Percentiles rank a stretch among this genome's conserved stretches.
Evolutionary conservation across 2,888 invertebrate species (phyloP).

Genomic region (Andrena fulva): DNA sequence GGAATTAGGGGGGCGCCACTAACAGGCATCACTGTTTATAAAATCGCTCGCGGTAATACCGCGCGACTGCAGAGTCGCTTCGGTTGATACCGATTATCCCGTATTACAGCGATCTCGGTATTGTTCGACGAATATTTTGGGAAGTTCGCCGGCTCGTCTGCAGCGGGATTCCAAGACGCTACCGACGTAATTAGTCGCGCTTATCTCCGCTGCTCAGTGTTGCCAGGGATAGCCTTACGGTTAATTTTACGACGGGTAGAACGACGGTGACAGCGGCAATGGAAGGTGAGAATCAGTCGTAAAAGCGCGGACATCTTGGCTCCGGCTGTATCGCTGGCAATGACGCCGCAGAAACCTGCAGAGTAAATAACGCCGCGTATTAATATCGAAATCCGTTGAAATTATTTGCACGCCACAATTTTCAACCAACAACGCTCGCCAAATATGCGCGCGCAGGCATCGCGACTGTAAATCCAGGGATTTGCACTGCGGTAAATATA

Average conservation of each 20-base stretch:
- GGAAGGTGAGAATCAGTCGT: not conserved
- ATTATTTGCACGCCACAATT: not conserved
- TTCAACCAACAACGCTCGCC: not conserved
- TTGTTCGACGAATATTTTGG: not conserved
- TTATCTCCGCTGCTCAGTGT: constrained; percentile 10
- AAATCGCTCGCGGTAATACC: not conserved
- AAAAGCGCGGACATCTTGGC: not conserved
- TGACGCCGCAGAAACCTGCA: not conserved
- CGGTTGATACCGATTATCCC: not conserved
- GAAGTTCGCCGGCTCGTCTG: constrained; percentile 1
- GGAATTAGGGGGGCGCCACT: not conserved
- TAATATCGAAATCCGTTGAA: constrained; percentile 8
- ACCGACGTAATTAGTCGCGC: constrained; percentile 8
- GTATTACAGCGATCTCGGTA: not conserved
- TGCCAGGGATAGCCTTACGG: not conserved
- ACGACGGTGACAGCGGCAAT: not conserved
- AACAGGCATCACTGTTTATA: not conserved
- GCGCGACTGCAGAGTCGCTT: not conserved
- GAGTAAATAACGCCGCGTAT: constrained; percentile 1
- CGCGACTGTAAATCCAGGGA: not conserved
- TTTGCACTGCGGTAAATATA: not conserved
- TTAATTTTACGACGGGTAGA: not conserved
- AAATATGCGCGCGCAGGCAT: not conserved
- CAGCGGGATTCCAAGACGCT: not conserved
- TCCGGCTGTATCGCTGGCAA: not conserved